Evolutionary conservation across 2,797 vertebrate genomes (phyloP), one percentile per base, ranked within the genome.

Genomic region (Xenopus petersii): DNA sequence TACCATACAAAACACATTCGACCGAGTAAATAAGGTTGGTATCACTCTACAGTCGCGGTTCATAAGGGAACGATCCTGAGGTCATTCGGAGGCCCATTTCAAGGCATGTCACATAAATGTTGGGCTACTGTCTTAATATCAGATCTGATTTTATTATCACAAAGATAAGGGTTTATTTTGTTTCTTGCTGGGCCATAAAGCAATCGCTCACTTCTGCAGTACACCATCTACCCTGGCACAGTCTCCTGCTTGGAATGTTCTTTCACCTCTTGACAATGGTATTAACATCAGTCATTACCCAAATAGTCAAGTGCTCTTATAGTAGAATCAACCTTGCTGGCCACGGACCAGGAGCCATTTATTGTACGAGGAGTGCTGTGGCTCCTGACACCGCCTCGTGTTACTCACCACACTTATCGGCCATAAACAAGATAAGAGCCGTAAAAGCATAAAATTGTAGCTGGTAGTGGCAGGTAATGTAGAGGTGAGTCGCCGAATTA

Each of bases 391-490:
- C 0, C 1, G 79, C 63, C 70, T 67, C 71, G 65, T 73, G 80
- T 85, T 42, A 42, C 36, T 42, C 77, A 85, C 69, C 68, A 62
- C 8, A 3, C 79, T 71, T 85, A 82, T 79, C 81, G 73, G 70
- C 75, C 79, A 85, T 82, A 83, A 87, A 84, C 76, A 51, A 79
- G 79, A 79, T 75, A 83, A 79, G 49, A 0, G 69, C 67, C 42
- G 64, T 86, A 88, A 89, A 82, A 51, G 66, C 82, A 83, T 87
- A 82, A 85, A 85, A 81, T 83, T 75, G 88, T 82, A 80, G 86
- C 87, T 83, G 88, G 86, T 84, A 76, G 84, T 77, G 86, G 86
- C 84, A 87, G 84, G 83, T 66, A 64, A 78, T 49, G 68, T 9
- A 71, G 16, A 84, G 88, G 88, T 88, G 87, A 86, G 80, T 36